phyloP scores from a whole-genome alignment of 2,113 vertebrate species.

The Pseudopipra pipra region DNA sequence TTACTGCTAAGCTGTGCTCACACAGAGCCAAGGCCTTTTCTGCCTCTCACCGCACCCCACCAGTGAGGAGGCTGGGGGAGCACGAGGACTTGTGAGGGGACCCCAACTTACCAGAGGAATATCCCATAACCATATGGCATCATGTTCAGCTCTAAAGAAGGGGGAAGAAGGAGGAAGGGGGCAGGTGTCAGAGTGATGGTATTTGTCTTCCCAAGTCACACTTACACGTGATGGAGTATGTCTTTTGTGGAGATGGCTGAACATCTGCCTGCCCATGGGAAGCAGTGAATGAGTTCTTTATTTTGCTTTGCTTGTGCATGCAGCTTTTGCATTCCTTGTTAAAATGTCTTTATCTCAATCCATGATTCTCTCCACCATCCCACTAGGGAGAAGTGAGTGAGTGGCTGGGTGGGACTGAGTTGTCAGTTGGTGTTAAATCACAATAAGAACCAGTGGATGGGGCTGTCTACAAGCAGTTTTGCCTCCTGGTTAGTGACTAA shows the following conservation, averaged over 20 bases:
- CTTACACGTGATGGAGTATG: background rate
- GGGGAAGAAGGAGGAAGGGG: background rate
- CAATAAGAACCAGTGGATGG: background rate
- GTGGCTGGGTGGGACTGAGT: background rate
- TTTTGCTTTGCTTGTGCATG: background rate
- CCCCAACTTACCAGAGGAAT: background rate
- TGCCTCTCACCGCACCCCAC: background rate
- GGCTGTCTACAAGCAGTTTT: background rate
- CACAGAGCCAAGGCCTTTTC: background rate
- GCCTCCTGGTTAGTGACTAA: background rate
- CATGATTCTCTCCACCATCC: background rate
- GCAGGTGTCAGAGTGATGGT: no score
- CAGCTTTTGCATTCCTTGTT: background rate
- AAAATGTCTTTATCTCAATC: background rate
- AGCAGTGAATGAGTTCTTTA: background rate
- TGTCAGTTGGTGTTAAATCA: background rate
- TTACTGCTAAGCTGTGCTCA: background rate
- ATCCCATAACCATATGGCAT: background rate
- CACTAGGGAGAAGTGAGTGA: fast-evolving
- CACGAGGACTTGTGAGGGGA: no score
- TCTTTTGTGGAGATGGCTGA: background rate
- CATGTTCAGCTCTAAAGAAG: background rate
- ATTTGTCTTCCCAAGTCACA: background rate
- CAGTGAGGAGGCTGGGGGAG: fast-evolving
- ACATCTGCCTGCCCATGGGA: background rate